phyloP scores from a whole-genome alignment of 2,888 invertebrate genomes.

The Meghimatium bilineatum region DNA sequence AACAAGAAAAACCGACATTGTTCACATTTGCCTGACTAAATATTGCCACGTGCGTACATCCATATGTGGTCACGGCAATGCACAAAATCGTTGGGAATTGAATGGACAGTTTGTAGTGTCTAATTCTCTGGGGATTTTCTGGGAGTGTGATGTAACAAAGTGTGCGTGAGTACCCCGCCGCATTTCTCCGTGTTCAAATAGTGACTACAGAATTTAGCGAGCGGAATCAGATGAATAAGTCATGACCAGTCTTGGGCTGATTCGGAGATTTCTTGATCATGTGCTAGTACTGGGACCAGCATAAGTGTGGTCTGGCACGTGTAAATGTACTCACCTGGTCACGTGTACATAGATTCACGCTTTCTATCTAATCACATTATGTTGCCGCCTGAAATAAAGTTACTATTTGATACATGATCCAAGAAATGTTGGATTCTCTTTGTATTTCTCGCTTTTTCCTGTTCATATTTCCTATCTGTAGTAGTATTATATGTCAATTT shows the following conservation, averaged over 20 bases:
- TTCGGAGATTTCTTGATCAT: background rate
- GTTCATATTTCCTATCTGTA: no score
- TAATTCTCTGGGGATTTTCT: background rate
- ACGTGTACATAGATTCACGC: background rate
- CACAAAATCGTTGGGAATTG: background rate
- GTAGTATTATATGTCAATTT: no score
- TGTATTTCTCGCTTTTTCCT: no score
- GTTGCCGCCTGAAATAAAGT: no score
- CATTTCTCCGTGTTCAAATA: background rate
- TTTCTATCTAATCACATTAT: no score
- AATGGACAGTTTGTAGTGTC: constrained; percentile 1
- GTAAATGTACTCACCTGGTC: no score
- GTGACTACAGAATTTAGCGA: background rate
- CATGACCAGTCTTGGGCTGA: background rate
- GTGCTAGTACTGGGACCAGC: background rate
- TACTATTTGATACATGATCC: no score
- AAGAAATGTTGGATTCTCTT: no score
- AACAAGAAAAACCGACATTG: background rate
- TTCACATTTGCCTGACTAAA: background rate
- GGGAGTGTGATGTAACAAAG: background rate
- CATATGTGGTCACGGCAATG: background rate
- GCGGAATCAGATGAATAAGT: background rate
- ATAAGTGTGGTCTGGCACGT: background rate
- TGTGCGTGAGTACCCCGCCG: background rate
- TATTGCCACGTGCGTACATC: background rate